Percentiles rank a stretch among this genome's conserved stretches.
These are phyloP conservation scores for Gymnothorax javanicus DNA, from an alignment of 2,797 vertebrate genomes.

Conservation along the genomic window DNA sequence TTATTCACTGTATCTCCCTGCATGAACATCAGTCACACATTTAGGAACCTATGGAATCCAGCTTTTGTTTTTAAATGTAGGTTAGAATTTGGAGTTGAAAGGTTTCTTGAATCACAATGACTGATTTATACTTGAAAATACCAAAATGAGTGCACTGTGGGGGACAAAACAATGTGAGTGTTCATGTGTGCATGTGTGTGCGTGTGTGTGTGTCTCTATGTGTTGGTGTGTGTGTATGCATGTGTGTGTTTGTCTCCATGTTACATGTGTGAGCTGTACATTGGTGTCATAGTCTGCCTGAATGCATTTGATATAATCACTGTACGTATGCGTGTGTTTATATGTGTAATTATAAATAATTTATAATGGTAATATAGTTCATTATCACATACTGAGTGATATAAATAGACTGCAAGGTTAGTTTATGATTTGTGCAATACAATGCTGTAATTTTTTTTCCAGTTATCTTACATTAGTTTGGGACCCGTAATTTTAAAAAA, in stretches of 20 bases:
- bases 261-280: neutral
- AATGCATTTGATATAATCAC: neutral
- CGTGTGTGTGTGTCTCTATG: too few relatives aligned
- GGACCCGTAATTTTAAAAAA: neutral
- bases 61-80: constrained; percentile 30
- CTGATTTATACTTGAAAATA: constrained; percentile 18
- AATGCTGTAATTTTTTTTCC: neutral
- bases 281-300: neutral
- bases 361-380: neutral
- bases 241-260: neutral
- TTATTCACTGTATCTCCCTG: constrained; percentile 63
- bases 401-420: neutral
- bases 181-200: neutral
- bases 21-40: constrained; percentile 60
- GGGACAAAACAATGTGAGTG: neutral
- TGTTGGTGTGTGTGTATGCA: neutral
- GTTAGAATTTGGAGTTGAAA: constrained; percentile 42
- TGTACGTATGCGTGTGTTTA: neutral
- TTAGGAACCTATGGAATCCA: constrained; percentile 28
- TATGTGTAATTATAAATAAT: neutral
- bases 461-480: neutral
- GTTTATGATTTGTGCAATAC: neutral
- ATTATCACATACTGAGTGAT: neutral
- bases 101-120: constrained; percentile 16
- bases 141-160: neutral